Evolutionary conservation across 2,888 invertebrate species (phyloP), one percentile per base, ranked within the genome.

Genomic region (Orthosia gothica): DNA sequence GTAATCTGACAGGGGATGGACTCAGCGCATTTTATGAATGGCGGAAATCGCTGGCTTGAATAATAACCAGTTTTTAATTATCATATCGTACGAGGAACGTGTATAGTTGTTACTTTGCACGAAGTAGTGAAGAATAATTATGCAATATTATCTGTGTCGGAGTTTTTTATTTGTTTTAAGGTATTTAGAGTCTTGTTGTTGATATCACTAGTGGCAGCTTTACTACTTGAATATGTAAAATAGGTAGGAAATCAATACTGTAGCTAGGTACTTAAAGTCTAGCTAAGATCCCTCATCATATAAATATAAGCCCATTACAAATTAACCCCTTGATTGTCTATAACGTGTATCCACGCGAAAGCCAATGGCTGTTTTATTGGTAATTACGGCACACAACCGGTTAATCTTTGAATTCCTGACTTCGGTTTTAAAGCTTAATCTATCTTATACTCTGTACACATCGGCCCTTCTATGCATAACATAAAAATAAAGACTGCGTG

Each of bases 1-100:
- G 49, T 79, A 81, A 87, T 81, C 76, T 74, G 85, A 85, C 85
- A 85, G 50, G 62, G 71, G 45, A 77, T 76, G 62, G 74, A 87
- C 77, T 84, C 76, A 64, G 70, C 77, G 66, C 75, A 78, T 87
- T 87, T 79, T 74, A 76, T 85, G 79, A 85, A 85, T 82, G 70
- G 68, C 16, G 76, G 67, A 81, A 85, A 79, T 70, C 68, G 67
- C 57, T 74, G 71, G 62, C 50, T 68, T 74, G 86, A 79, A 79
- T 87, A 77, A 74, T 72, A 87, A 85, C 62, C 45, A 61, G 73
- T 76, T 73, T 74, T 78, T 85, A 85, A 85, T 79, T 75, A 82
- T 62, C 61, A 54, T 73, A 70, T 49, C 32, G 20, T 66, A 54
- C 16, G n/a, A 59, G n/a, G 5, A 18, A 58, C 62, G 18, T 32